Conservation (phyloP, 2,888 invertebrate species). For the Campopleginae sp. region DNA sequence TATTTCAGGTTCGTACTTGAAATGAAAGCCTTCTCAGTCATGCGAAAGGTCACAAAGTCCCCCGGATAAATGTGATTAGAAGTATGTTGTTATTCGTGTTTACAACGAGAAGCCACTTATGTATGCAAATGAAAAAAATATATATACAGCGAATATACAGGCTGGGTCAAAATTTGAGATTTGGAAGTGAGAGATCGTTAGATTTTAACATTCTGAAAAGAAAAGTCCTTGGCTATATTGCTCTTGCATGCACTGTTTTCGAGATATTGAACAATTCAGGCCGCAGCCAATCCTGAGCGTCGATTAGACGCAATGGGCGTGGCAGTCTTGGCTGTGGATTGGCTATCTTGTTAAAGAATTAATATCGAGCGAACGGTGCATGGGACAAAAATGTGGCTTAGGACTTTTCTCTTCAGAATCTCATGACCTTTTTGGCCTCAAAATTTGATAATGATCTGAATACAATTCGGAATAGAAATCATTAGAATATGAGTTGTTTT, state of each 20-base stretch:
- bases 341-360: not conserved
- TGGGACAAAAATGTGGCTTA: not conserved
- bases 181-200: not conserved
- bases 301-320: not conserved
- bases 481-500: not conserved
- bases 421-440: not conserved
- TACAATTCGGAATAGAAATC: not conserved
- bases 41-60: conserved; percentile 58
- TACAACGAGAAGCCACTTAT: conserved; percentile 31
- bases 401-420: not conserved
- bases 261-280: not conserved
- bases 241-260: not conserved
- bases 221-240: not conserved
- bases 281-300: not conserved
- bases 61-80: conserved; percentile 40
- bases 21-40: conserved; percentile 54
- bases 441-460: not conserved
- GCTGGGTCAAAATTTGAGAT: not conserved
- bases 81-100: not conserved
- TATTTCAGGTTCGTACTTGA: conserved; percentile 49
- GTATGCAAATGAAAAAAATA: conserved; percentile 4
- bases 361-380: conserved; percentile 1
- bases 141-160: too few relatives aligned
- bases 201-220: not conserved
- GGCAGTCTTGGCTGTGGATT: not conserved